Base-by-base conservation (phyloP, 2,888 invertebrate species). In the Lasioglossum oenotherae region DNA sequence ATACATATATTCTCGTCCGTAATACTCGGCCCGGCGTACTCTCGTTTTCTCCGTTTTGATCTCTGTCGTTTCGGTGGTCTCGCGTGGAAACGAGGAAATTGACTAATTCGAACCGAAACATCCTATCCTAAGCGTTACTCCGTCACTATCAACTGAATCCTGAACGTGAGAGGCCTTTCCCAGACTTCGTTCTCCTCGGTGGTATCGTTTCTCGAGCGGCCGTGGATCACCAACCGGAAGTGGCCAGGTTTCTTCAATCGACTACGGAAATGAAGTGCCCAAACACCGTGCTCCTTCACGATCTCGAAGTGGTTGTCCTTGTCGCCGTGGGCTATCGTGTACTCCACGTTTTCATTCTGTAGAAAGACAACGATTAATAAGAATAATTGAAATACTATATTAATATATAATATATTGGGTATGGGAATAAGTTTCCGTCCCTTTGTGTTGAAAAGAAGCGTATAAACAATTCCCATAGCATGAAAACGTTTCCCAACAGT, bases 221-320 rank as follows among this genome's bases (percentile, higher is more conserved):
- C 96, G 76, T 96, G 95, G n/a, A 97, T 96, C 74, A 96, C 95
- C 81, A 97, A 91, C 72, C 96, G 95, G 93, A 96, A 97, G 14
- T 95, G 95, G 2, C 95, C 96, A 1, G 96, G 95, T 67, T 95
- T 94, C 91, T 96, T 96, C 64, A 97, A 94, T 84, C 96, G 95
- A 87, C 96, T 95, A 78, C 95, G 95, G 95, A 97, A 97, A 91
- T 97, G 96, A 35, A 97, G 93, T 1, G 96, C 96, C 96, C 96
- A 96, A 4, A 96, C 95, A 6, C 96, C 96, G 91, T 96, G 95
- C 86, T 96, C 96, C 87, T 96, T 95, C 14, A 96, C 94, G 92
- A 97, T 94, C 87, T 97, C 96, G 92, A 97, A 96, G 85, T 96
- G 95, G 73, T 96, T 96, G 44, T 95, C 93, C 88, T 96, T 96